These are phyloP conservation scores for Machimus rusticus DNA, from an alignment of 2,888 invertebrate species.

Conservation along the genomic window DNA sequence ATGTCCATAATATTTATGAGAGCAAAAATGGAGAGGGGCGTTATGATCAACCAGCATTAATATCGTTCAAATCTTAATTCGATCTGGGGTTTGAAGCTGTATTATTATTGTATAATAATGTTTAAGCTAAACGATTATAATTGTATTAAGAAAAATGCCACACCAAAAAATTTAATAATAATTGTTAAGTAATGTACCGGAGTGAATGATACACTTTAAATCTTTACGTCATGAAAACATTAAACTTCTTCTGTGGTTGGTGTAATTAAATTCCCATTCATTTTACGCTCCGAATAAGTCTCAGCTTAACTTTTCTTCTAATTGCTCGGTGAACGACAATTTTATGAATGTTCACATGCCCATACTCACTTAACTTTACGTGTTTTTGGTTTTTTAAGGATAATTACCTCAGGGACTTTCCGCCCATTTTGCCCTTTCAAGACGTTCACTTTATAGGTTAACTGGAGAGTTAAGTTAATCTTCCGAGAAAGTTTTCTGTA, in stretches of 20 bases:
- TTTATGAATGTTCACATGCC: not conserved
- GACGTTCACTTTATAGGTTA: not conserved
- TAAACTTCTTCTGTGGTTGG: not conserved
- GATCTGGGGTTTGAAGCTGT: too few species aligned
- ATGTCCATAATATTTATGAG: not conserved
- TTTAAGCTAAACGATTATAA: not conserved
- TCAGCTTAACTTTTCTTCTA: not conserved
- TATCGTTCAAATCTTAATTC: not conserved
- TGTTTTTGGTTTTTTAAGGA: not conserved
- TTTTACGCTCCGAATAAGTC: not conserved
- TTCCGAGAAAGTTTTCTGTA: not conserved
- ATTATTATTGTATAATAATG: too few species aligned
- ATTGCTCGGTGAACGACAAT: not conserved
- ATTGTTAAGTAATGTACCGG: not conserved
- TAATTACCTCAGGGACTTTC: not conserved
- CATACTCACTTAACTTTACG: not conserved
- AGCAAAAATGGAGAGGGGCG: not conserved
- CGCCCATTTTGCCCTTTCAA: not conserved
- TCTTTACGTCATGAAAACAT: not conserved
- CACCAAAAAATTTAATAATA: not conserved
- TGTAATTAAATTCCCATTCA: not conserved
- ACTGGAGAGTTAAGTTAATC: not conserved
- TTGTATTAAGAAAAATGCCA: not conserved
- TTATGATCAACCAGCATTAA: not conserved
- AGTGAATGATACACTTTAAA: not conserved